These are phyloP conservation scores for Gisinianus flammeolus DNA, from an alignment of 2,888 invertebrate genomes.

Conservation along the genomic window DNA sequence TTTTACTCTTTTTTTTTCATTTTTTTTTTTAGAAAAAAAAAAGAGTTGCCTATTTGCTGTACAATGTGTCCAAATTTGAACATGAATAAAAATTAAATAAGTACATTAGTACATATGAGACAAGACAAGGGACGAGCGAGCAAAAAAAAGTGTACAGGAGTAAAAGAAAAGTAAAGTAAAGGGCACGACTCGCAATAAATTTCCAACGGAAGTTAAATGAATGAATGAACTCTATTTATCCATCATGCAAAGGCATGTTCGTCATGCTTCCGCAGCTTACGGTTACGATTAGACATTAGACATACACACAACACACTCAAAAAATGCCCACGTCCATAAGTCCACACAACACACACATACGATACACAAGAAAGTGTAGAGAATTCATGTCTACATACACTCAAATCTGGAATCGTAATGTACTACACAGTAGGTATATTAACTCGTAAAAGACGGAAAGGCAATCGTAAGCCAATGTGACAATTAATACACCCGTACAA, in stretches of 20 bases:
- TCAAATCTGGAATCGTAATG: no score
- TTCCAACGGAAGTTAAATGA: constrained; percentile 15
- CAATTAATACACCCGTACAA: background rate
- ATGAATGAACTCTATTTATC: constrained; percentile 22
- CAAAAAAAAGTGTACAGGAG: background rate
- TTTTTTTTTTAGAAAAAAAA: background rate
- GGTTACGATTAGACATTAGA: background rate
- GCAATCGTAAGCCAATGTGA: background rate
- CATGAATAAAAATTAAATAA: background rate
- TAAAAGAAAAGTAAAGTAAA: background rate
- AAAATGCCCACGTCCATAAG: no score
- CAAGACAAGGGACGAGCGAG: background rate
- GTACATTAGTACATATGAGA: background rate
- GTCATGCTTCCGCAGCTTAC: background rate
- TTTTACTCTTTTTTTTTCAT: no score
- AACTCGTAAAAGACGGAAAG: background rate
- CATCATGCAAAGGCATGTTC: constrained; percentile 12
- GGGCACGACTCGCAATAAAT: constrained; percentile 26
- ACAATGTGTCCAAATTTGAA: background rate
- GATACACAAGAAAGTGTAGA: background rate
- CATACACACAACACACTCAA: no score
- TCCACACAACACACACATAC: background rate
- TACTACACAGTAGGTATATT: no score
- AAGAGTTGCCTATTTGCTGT: background rate
- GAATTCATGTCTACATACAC: background rate